Percentiles rank a stretch among this genome's conserved stretches.
Conservation (phyloP, 2,797 vertebrate species). For the Simalia tracyae region DNA sequence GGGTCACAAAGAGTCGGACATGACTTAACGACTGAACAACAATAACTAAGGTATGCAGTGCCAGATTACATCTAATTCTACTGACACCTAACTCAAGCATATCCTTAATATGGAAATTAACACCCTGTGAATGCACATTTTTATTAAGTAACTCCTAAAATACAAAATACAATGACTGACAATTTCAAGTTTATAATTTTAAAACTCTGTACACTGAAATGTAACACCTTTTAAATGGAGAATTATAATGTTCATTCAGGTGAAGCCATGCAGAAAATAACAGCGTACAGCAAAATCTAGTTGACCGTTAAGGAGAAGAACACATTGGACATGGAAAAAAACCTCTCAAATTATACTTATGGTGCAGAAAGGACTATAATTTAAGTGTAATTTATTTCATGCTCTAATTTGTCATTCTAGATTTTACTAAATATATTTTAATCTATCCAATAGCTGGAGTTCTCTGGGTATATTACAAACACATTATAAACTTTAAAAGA, state of each 20-base stretch:
- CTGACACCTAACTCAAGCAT: not conserved
- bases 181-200: not conserved
- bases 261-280: slow-evolving; percentile 26
- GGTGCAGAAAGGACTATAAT: not conserved
- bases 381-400: not conserved
- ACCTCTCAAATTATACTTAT: not conserved
- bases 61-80: not conserved
- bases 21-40: too few relatives aligned
- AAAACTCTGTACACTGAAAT: not conserved
- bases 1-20: too few relatives aligned
- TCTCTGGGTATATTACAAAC: not conserved
- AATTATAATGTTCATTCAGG: slow-evolving; percentile 6
- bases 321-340: not conserved
- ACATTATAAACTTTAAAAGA: not conserved
- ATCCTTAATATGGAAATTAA: not conserved
- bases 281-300: not conserved
- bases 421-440: not conserved
- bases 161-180: not conserved
- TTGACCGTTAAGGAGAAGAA: not conserved
- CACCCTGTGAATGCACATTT: not conserved
- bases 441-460: not conserved
- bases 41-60: not conserved
- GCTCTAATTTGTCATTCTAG: not conserved
- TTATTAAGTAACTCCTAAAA: not conserved
- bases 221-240: not conserved